Evolutionary conservation across 2,888 invertebrate species (phyloP).

Genomic region (Acanthopleura granulata): DNA sequence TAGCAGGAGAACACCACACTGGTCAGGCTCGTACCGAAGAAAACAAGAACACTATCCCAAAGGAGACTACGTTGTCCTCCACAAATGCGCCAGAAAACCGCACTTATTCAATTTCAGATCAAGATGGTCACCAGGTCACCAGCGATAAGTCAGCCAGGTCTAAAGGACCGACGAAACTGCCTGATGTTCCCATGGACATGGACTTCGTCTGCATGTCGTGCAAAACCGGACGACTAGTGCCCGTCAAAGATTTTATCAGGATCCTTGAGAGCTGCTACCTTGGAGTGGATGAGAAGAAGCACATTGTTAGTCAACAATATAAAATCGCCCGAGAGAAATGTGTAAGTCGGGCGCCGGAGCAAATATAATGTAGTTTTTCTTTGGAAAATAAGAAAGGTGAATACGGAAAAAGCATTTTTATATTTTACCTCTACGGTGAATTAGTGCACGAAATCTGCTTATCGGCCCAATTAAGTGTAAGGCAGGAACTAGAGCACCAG

Average conservation of each 20-base stretch:
- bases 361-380: too few relatives aligned
- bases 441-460: too few relatives aligned
- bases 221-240: not conserved
- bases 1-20: not conserved
- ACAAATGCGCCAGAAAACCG: too few relatives aligned
- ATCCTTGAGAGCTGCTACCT: not conserved
- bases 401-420: too few relatives aligned
- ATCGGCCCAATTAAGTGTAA: too few relatives aligned
- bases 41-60: not conserved
- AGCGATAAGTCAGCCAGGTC: too few relatives aligned
- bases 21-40: not conserved
- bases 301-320: constrained; percentile 5
- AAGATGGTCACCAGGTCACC: too few relatives aligned
- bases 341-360: not conserved
- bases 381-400: too few relatives aligned
- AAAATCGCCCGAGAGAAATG: constrained; percentile 12
- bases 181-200: constrained; percentile 11
- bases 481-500: too few relatives aligned
- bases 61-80: not conserved
- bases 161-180: not conserved
- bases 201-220: constrained; percentile 4
- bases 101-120: too few relatives aligned
- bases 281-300: not conserved
- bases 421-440: too few relatives aligned
- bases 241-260: constrained; percentile 12